These are phyloP conservation scores for Gymnoscelis rufifasciata DNA, from an alignment of 2,888 invertebrate genomes.

Conservation along the genomic window DNA sequence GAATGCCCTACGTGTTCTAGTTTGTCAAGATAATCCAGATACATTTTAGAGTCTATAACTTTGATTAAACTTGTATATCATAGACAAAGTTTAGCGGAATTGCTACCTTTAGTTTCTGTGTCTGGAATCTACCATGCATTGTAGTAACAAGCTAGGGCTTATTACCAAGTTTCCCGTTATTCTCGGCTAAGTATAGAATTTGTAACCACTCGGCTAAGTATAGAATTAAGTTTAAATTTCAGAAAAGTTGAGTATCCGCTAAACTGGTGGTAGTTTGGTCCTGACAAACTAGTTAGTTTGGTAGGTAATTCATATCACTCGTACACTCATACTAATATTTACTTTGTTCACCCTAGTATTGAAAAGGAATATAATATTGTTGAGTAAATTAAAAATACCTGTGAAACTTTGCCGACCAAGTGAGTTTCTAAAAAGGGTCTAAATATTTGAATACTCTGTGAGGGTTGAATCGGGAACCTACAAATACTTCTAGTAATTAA, in stretches of 20 bases:
- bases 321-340: too few species aligned
- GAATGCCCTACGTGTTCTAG: too few species aligned
- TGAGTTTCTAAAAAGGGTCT: conserved; percentile 32
- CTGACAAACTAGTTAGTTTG: too few species aligned
- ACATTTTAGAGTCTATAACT: too few species aligned
- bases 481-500: conserved; percentile 30
- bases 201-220: background rate
- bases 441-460: conserved; percentile 18
- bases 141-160: background rate
- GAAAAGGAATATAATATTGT: conserved; percentile 20
- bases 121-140: background rate
- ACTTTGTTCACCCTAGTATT: too few species aligned
- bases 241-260: background rate
- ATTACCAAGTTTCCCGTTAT: conserved; percentile 1
- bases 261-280: too few species aligned
- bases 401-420: conserved; percentile 38
- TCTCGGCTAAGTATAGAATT: background rate
- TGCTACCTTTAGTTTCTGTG: background rate
- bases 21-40: too few species aligned
- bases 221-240: background rate
- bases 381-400: conserved; percentile 50
- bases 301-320: too few species aligned
- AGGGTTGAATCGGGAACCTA: conserved; percentile 6
- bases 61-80: too few species aligned
- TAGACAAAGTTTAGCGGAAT: too few species aligned